Percentiles rank a stretch among this genome's conserved stretches.
Evolutionary conservation across 2,113 vertebrate species (phyloP).

Genomic region (Nibea albiflora): DNA sequence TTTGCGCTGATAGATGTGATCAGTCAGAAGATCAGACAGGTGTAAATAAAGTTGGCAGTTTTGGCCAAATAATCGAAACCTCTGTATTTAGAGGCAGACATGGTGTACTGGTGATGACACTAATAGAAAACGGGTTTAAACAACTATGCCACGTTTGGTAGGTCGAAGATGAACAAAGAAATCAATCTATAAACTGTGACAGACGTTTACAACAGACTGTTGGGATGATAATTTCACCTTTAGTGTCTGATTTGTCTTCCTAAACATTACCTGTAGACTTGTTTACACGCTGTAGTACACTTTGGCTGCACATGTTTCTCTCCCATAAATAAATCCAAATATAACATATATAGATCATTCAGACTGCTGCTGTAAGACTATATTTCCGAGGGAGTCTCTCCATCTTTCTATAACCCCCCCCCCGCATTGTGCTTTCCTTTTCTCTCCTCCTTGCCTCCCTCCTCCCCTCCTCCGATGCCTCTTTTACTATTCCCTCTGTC

Average conservation of each 20-base stretch:
- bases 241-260: background rate
- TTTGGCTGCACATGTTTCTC: background rate
- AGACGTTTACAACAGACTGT: no score
- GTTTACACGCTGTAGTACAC: background rate
- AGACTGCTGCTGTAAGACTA: background rate
- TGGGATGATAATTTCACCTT: background rate
- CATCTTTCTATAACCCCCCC: background rate
- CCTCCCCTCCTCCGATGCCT: background rate
- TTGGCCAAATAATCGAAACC: background rate
- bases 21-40: background rate
- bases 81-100: background rate
- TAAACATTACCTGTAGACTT: background rate
- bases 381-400: background rate
- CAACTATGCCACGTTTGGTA: background rate
- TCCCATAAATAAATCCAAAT: background rate
- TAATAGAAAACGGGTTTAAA: background rate
- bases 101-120: background rate
- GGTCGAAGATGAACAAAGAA: background rate
- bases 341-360: background rate
- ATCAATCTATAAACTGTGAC: background rate
- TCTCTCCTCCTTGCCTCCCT: background rate
- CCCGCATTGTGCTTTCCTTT: background rate
- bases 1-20: background rate
- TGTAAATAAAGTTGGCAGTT: background rate
- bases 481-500: slow-evolving; percentile 18